Conservation (phyloP, 2,888 invertebrate genomes). For the Lycia hirtaria region DNA sequence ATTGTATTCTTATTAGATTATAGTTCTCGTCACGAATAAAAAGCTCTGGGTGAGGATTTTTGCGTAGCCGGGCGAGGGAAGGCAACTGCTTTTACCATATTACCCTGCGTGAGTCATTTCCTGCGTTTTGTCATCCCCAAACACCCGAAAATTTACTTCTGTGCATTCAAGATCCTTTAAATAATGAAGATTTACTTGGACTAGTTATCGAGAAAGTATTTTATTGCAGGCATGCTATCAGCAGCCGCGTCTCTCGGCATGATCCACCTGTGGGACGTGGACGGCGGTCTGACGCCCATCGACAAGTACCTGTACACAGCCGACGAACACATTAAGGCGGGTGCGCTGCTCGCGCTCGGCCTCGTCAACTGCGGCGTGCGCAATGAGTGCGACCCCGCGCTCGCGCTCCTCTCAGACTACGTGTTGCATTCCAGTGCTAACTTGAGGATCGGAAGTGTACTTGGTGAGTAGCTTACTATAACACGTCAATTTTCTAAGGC, state of each 20-base stretch:
- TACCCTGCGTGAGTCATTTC: too few relatives aligned
- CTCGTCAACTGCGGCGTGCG: conserved; percentile 98
- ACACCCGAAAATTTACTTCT: neutral
- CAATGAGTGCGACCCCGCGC: conserved; percentile 99
- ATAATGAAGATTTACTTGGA: too few relatives aligned
- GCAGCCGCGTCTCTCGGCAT: conserved; percentile 98
- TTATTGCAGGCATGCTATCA: conserved; percentile 92
- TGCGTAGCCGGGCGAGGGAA: too few relatives aligned
- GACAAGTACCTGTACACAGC: conserved; percentile 98
- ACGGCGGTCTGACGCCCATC: conserved; percentile 98
- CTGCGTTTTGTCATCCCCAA: neutral
- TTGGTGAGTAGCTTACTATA: conserved; percentile 67
- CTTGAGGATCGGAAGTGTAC: conserved; percentile 94
- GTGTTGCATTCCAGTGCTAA: conserved; percentile 93
- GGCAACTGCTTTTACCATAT: too few relatives aligned
- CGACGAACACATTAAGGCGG: conserved; percentile 98
- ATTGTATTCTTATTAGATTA: too few relatives aligned
- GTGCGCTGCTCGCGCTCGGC: conserved; percentile 97
- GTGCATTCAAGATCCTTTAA: neutral
- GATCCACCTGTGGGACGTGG: conserved; percentile 98
- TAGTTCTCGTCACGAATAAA: too few relatives aligned
- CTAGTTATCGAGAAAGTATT: neutral
- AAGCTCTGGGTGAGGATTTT: too few relatives aligned
- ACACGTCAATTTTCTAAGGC: neutral
- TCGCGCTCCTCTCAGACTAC: conserved; percentile 97